Evolutionary conservation across 2,113 vertebrate species (phyloP), one percentile per base, ranked within the genome.

Genomic region (Haliaeetus leucogaster): DNA sequence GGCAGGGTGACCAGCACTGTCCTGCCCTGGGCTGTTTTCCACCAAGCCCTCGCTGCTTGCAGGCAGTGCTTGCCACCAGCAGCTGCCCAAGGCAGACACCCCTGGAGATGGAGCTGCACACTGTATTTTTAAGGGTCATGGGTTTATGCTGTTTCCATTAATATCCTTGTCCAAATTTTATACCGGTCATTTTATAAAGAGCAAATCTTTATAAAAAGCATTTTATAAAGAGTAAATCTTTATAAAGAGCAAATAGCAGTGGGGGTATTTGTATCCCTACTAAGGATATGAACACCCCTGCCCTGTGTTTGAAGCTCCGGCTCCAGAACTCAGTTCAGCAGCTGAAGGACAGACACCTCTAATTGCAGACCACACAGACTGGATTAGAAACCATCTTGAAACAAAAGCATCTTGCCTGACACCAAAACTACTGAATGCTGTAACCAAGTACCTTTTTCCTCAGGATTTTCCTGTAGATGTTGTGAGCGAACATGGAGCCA

Each of bases 391-490:
- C 0, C 8, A 4, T 27, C 45, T 45, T 62, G 42, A 63, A 79
- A 80, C 47, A 55, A 71, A 59, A 36, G 25, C 61, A 21, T 16
- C 53, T 80, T 16, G 68, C 21, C 63, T 72, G 32, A 56, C 13
- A 66, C 12, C 26, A 52, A 68, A 82, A 38, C 8, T 85, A 8
- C 23, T 53, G 66, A 73, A 65, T 36, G 30, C n/a, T 82, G 21
- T 36, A 82, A 27, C 11, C 34, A 68, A 58, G 20, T 84, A 95
- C 98, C 98, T 98, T 88, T 96, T 98, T 98, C 93, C 98, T 98
- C 53, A 98, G 92, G 89, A 98, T 98, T 85, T 97, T 97, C 92
- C 98, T 98, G 94, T 98, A 98, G 89, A 98, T 96, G 58, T 98
- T 98, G 90, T 98, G 97, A 56, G 98, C 93, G 0, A 98, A 98